phyloP scores from a whole-genome alignment of 2,888 invertebrate species.

The Deilephila porcellus region DNA sequence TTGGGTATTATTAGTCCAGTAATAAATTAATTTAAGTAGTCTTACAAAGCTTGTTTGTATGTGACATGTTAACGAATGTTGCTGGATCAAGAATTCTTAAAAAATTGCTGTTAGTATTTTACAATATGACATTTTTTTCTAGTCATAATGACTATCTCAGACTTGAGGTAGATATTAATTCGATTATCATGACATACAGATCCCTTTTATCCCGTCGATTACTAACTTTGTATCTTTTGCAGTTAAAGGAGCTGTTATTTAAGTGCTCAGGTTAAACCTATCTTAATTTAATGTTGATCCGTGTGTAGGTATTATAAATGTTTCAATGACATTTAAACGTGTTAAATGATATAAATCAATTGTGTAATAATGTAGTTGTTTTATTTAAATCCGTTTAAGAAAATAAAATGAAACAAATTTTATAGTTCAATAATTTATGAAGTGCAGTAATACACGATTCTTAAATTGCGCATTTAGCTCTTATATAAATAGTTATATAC shows the following conservation, averaged over 20 bases:
- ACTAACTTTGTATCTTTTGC: constrained; percentile 39
- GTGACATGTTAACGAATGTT: neutral
- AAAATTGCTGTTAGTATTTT: constrained; percentile 21
- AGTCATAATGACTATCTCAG: constrained; percentile 48
- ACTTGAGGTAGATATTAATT: constrained; percentile 36
- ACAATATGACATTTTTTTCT: constrained; percentile 40
- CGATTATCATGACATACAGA: constrained; percentile 46
- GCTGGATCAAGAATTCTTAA: neutral
- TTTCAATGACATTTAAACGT: constrained; percentile 64
- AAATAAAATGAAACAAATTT: constrained; percentile 47
- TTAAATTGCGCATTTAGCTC: constrained; percentile 75
- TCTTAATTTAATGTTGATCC: constrained; percentile 62
- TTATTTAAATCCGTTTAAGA: constrained; percentile 9
- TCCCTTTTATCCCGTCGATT: constrained; percentile 22
- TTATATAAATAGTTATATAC: constrained; percentile 78
- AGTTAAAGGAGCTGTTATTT: constrained; percentile 40
- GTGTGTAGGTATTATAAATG: constrained; percentile 59
- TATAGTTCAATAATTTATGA: constrained; percentile 80
- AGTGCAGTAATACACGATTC: constrained; percentile 78
- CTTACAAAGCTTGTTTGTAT: neutral
- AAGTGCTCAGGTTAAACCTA: constrained; percentile 53
- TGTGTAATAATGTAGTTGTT: constrained; percentile 37
- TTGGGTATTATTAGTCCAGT: neutral
- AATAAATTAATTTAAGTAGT: neutral
- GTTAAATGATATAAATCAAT: constrained; percentile 56